A percentile compares a stretch with the other conserved stretches of the same genome.
Conservation (phyloP, 2,797 vertebrate species). For the Pseudomugil tenellus region DNA sequence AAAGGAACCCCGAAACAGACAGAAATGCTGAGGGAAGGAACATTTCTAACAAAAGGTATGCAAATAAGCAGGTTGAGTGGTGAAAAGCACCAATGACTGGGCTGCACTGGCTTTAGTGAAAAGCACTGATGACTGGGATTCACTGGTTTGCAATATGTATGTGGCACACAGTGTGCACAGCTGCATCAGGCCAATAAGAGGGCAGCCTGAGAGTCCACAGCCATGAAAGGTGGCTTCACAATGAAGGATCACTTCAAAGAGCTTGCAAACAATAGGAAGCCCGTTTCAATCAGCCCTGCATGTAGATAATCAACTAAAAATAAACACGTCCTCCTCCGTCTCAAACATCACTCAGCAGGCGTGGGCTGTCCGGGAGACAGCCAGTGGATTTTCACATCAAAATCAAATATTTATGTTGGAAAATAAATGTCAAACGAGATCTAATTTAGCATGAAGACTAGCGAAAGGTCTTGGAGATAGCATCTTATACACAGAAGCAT, state of each 20-base stretch:
- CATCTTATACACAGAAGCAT: conserved; percentile 46
- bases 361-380: conserved; percentile 31
- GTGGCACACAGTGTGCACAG: conserved; percentile 70
- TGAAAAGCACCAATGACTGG: conserved; percentile 67
- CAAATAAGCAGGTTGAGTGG: conserved; percentile 55
- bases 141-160: conserved; percentile 61
- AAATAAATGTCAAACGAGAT: conserved; percentile 82
- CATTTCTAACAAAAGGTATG: conserved; percentile 56
- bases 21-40: conserved; percentile 50
- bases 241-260: conserved; percentile 86
- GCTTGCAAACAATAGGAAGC: conserved; percentile 80
- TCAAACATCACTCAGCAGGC: conserved; percentile 52
- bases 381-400: conserved; percentile 64
- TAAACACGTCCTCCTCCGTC: conserved; percentile 69
- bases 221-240: conserved; percentile 79
- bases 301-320: conserved; percentile 80
- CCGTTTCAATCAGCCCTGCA: conserved; percentile 74
- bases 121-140: conserved; percentile 68
- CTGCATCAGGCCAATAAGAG: conserved; percentile 67
- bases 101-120: conserved; percentile 66
- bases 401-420: conserved; percentile 79
- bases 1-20: conserved; percentile 15
- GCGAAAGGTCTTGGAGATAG: conserved; percentile 70
- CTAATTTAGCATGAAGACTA: conserved; percentile 71
- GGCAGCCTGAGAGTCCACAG: conserved; percentile 65